A percentile compares a stretch with the other conserved stretches of the same genome.
Conservation (phyloP, 2,888 invertebrate genomes). For the Epinotia demarniana region DNA sequence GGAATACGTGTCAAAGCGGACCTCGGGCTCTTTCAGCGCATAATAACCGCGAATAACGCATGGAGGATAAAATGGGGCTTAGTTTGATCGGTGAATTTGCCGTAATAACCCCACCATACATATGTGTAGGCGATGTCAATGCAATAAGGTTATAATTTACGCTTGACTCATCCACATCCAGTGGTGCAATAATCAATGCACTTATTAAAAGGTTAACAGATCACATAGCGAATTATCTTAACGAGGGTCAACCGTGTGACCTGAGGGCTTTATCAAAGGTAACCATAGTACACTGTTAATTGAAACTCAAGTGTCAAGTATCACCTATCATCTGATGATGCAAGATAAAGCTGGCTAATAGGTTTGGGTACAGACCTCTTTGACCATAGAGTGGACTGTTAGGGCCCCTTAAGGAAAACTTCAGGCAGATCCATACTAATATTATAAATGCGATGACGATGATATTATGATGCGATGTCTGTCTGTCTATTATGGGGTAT, state of each 20-base stretch:
- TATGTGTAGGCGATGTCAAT: background rate
- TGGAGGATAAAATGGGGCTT: too few relatives aligned
- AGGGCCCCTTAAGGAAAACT: too few relatives aligned
- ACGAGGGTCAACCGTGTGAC: constrained; percentile 9
- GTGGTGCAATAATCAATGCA: constrained; percentile 36
- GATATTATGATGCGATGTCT: too few relatives aligned
- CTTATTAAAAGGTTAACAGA: constrained; percentile 52
- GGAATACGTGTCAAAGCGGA: too few relatives aligned
- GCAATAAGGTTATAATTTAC: constrained; percentile 3
- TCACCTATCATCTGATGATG: background rate
- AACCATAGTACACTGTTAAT: constrained; percentile 19
- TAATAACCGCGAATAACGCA: too few relatives aligned
- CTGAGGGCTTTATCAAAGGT: constrained; percentile 16
- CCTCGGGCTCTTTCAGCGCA: too few relatives aligned
- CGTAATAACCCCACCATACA: too few relatives aligned
- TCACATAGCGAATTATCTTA: constrained; percentile 46
- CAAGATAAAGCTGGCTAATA: background rate
- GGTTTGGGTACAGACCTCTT: background rate
- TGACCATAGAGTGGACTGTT: too few relatives aligned
- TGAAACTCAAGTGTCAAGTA: constrained; percentile 1
- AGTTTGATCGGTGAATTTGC: too few relatives aligned
- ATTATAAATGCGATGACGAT: too few relatives aligned
- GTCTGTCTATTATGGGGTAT: too few relatives aligned
- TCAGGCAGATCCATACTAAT: too few relatives aligned
- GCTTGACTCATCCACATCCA: constrained; percentile 37